These are phyloP conservation scores for Oncopeltus fasciatus DNA, from an alignment of 1,140 invertebrate genomes.

Conservation along the genomic window DNA sequence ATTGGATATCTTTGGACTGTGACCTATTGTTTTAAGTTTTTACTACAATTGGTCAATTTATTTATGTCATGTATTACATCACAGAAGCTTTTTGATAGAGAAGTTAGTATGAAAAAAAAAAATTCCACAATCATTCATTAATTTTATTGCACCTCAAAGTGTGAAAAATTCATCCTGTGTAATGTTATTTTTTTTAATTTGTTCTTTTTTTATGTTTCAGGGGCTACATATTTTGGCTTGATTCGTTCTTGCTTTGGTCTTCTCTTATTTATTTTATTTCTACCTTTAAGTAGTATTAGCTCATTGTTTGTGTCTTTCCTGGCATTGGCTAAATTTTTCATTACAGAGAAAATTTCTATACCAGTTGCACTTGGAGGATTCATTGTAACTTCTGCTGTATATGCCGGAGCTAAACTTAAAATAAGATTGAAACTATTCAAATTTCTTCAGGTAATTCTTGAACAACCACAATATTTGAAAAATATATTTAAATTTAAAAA, in stretches of 20 bases:
- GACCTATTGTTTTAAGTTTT: too few species aligned
- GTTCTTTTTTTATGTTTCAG: constrained; percentile 1
- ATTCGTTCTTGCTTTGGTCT: constrained; percentile 57
- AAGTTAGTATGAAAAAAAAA: too few species aligned
- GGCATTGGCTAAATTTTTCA: constrained; percentile 41
- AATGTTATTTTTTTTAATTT: too few species aligned
- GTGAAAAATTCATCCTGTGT: too few species aligned
- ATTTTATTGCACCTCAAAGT: too few species aligned
- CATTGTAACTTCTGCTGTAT: background rate
- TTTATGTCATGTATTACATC: too few species aligned
- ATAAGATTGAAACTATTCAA: background rate
- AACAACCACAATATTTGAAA: too few species aligned
- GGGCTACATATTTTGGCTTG: constrained; percentile 45
- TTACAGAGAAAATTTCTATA: background rate
- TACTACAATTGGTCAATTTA: too few species aligned
- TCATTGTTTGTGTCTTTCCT: constrained; percentile 55
- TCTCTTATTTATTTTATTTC: constrained; percentile 57
- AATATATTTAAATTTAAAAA: too few species aligned
- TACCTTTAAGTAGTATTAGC: constrained; percentile 59
- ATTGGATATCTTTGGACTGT: too few species aligned
- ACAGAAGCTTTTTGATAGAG: too few species aligned
- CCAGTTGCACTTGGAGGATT: background rate
- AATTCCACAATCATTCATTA: too few species aligned
- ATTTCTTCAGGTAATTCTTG: background rate
- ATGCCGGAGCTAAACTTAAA: background rate